These are phyloP conservation scores for Lepidurus couesii DNA, from an alignment of 1,140 invertebrate genomes.

Conservation along the genomic window DNA sequence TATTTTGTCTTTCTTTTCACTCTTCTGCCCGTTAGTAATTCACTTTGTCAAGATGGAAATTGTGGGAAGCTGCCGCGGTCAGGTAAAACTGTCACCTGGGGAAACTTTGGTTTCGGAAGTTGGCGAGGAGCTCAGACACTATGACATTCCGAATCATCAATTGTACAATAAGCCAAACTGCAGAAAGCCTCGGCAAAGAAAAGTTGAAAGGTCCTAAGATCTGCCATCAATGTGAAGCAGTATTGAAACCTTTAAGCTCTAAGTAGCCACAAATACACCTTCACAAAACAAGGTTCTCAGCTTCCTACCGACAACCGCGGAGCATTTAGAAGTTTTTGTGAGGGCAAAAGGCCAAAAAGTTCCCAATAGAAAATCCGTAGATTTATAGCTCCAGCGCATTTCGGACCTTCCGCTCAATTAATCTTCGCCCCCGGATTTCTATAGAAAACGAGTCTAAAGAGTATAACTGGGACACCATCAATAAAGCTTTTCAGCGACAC, in stretches of 20 bases:
- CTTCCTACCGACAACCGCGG: not conserved
- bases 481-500: slow-evolving; percentile 14
- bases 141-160: not conserved
- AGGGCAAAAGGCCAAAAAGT: not conserved
- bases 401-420: slow-evolving; percentile 16
- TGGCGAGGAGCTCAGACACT: not conserved
- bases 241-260: slow-evolving; percentile 14
- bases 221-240: too few species aligned
- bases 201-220: too few species aligned
- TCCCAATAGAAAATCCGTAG: not conserved
- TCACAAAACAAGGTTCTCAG: not conserved
- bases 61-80: not conserved
- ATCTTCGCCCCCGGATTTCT: not conserved
- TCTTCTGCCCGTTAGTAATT: not conserved
- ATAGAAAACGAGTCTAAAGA: not conserved
- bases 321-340: not conserved
- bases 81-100: not conserved
- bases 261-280: slow-evolving; percentile 3
- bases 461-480: slow-evolving; percentile 9
- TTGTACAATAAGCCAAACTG: not conserved
- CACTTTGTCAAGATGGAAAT: not conserved
- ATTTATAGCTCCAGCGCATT: not conserved
- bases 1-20: not conserved
- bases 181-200: not conserved
- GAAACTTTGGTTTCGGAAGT: not conserved